phyloP scores from a whole-genome alignment of 2,113 vertebrate genomes.

The Chaetodon trifascialis region DNA sequence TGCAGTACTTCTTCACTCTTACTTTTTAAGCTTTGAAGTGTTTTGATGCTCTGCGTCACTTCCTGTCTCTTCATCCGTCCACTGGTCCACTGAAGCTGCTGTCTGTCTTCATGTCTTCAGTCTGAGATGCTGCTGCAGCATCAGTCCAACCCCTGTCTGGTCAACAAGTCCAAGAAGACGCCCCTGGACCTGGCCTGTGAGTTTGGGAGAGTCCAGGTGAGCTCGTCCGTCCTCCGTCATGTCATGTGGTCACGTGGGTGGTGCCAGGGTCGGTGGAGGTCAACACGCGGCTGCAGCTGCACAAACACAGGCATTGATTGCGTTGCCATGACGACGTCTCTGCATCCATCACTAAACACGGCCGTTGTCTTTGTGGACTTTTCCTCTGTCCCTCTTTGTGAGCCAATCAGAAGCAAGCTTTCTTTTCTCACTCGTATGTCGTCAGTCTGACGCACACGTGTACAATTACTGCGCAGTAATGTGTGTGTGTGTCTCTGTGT shows the following conservation, averaged over 20 bases:
- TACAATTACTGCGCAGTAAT: neutral
- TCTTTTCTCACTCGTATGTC: neutral
- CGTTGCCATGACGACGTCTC: neutral
- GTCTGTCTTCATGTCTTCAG: slow-evolving; percentile 70
- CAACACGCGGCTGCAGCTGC: slow-evolving; percentile 14
- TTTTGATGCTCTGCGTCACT: no score
- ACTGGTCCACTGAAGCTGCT: no score
- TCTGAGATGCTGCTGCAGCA: slow-evolving; percentile 97
- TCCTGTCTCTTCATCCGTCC: no score
- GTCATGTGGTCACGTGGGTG: neutral
- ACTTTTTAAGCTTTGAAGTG: no score
- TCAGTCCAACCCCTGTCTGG: slow-evolving; percentile 95
- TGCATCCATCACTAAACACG: neutral
- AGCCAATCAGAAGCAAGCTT: neutral
- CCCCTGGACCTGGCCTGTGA: slow-evolving; percentile 96
- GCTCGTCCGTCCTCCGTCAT: neutral
- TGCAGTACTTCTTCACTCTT: no score
- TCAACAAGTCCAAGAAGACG: slow-evolving; percentile 94
- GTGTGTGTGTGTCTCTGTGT: slow-evolving; percentile 22
- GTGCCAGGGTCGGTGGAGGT: no score
- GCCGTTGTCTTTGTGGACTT: neutral
- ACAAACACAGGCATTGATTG: slow-evolving; percentile 10
- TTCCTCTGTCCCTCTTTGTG: neutral
- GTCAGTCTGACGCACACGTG: no score
- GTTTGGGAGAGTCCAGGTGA: slow-evolving; percentile 94